Percentiles rank a stretch among this genome's conserved stretches.
phyloP scores from a whole-genome alignment of 1,140 invertebrate genomes.

The Tetramorium simillimum region DNA sequence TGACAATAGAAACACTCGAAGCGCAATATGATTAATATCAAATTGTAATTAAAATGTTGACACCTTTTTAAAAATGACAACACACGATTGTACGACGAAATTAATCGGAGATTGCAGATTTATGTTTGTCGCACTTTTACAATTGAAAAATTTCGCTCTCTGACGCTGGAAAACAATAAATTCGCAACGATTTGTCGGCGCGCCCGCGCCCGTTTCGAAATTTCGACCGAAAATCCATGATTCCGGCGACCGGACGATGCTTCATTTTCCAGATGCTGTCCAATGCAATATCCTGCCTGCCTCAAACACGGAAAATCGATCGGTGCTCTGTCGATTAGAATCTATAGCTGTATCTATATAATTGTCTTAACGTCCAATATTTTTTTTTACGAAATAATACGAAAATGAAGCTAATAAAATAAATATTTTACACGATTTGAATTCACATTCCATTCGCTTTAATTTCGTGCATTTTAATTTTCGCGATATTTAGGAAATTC shows the following conservation, averaged over 20 bases:
- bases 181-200: slow-evolving; percentile 15
- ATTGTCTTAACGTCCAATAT: neutral
- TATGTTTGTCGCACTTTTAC: neutral
- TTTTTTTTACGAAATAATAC: neutral
- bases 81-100: neutral
- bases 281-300: slow-evolving; percentile 10
- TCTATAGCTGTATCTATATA: no score
- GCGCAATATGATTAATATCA: neutral
- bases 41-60: neutral
- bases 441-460: neutral
- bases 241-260: slow-evolving; percentile 16
- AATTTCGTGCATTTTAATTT: neutral
- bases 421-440: neutral
- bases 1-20: neutral
- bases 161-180: slow-evolving; percentile 3
- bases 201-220: neutral
- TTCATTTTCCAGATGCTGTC: slow-evolving; percentile 17
- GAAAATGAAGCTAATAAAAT: neutral
- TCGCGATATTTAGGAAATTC: neutral
- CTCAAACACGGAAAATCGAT: slow-evolving; percentile 2
- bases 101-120: neutral
- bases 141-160: neutral
- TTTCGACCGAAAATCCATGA: slow-evolving; percentile 8
- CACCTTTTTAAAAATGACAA: neutral
- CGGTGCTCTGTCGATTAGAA: neutral